A percentile compares a stretch with the other conserved stretches of the same genome.
These are phyloP conservation scores for Zootermopsis nevadensis DNA, from an alignment of 2,888 invertebrate species.

Conservation along the genomic window DNA sequence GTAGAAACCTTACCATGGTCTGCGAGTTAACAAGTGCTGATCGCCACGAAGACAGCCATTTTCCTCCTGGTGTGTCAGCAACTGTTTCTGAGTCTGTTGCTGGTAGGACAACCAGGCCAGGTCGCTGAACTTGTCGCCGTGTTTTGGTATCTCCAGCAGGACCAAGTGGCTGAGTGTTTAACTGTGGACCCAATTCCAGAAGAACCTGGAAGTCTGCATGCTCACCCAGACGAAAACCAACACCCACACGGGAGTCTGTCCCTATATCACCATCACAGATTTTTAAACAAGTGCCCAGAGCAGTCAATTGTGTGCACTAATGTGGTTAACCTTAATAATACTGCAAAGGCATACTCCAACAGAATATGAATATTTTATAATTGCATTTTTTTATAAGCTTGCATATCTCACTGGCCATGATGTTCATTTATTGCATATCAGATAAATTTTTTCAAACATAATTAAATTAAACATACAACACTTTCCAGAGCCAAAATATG, in stretches of 20 bases:
- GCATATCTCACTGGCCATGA: too few relatives aligned
- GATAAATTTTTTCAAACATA: too few relatives aligned
- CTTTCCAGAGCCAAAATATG: too few relatives aligned
- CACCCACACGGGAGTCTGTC: slow-evolving; percentile 81
- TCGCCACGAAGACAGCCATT: slow-evolving; percentile 43
- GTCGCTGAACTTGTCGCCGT: slow-evolving; percentile 42
- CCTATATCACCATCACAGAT: slow-evolving; percentile 65
- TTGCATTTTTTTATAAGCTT: too few relatives aligned
- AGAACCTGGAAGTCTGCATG: slow-evolving; percentile 85
- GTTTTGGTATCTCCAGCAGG: slow-evolving; percentile 60
- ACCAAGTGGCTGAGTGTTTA: slow-evolving; percentile 76
- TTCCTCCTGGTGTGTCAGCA: slow-evolving; percentile 38
- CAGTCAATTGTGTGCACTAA: too few relatives aligned
- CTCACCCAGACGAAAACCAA: slow-evolving; percentile 83
- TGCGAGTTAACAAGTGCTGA: slow-evolving; percentile 56
- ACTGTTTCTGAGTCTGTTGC: neutral
- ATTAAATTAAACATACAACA: too few relatives aligned
- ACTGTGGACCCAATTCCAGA: slow-evolving; percentile 82
- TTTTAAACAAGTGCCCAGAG: too few relatives aligned
- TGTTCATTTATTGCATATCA: too few relatives aligned
- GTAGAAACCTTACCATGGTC: neutral
- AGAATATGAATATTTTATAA: too few relatives aligned
- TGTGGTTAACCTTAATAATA: too few relatives aligned
- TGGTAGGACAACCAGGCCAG: neutral
- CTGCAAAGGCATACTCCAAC: too few relatives aligned